Conservation (phyloP, 1,140 invertebrate genomes). For the Danaus plexippus region DNA sequence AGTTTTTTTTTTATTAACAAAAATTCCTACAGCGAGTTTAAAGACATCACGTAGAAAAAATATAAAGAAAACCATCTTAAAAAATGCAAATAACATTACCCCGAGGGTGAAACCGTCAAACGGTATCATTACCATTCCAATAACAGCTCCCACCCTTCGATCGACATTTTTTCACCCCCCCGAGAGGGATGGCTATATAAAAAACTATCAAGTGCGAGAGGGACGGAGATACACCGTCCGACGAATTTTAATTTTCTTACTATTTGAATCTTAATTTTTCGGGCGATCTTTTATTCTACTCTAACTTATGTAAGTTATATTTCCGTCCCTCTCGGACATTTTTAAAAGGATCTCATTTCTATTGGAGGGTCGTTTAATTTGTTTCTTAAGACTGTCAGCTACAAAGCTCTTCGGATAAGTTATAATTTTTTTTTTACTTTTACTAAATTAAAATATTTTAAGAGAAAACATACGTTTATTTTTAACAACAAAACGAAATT, state of each 20-base stretch:
- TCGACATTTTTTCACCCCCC: constrained; percentile 54
- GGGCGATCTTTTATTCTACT: constrained; percentile 29
- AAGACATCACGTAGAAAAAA: too few relatives aligned
- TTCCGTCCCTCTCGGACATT: constrained; percentile 27
- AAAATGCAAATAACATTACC: constrained; percentile 32
- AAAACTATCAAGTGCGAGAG: constrained; percentile 23
- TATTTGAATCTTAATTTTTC: constrained; percentile 70
- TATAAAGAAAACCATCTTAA: constrained; percentile 7
- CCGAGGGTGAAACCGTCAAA: constrained; percentile 28
- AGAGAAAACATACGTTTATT: too few relatives aligned
- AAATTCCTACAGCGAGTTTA: too few relatives aligned
- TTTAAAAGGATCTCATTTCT: constrained; percentile 30
- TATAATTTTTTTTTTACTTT: constrained; percentile 10
- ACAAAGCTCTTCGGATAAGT: not conserved
- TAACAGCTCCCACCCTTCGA: constrained; percentile 46
- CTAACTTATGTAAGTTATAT: constrained; percentile 18
- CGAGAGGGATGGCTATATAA: constrained; percentile 28
- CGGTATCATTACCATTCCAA: constrained; percentile 58
- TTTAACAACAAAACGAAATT: too few relatives aligned
- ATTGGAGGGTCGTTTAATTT: constrained; percentile 32
- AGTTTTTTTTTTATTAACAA: too few relatives aligned
- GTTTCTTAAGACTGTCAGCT: constrained; percentile 28
- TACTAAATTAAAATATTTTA: too few relatives aligned
- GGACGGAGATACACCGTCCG: constrained; percentile 49
- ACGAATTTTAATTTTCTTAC: constrained; percentile 71